Conservation (phyloP, 2,888 invertebrate genomes). For the Megamerina dolium region DNA sequence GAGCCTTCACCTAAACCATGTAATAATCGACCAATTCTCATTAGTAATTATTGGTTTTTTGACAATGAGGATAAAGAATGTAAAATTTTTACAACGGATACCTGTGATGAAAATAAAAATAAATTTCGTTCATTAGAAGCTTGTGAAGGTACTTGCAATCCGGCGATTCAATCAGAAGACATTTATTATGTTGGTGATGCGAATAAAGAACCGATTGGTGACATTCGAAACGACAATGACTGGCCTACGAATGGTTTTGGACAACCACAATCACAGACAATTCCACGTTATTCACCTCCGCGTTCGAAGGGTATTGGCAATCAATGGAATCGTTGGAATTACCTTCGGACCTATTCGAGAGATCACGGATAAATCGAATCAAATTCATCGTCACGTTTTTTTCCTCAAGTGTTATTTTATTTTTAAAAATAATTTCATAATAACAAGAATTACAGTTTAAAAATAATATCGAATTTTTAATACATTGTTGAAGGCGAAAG, state of each 20-base stretch:
- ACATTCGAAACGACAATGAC: neutral
- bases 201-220: neutral
- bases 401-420: too few species aligned
- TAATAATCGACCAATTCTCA: slow-evolving; percentile 16
- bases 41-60: slow-evolving; percentile 38
- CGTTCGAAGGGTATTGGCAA: too few species aligned
- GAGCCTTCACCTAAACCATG: slow-evolving; percentile 20
- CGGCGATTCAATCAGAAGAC: slow-evolving; percentile 19
- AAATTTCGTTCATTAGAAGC: slow-evolving; percentile 32
- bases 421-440: too few species aligned
- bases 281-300: slow-evolving; percentile 7
- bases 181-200: too few species aligned
- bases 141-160: slow-evolving; percentile 30
- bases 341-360: too few species aligned
- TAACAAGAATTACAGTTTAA: too few species aligned
- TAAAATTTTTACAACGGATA: slow-evolving; percentile 38
- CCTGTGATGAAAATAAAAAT: slow-evolving; percentile 36
- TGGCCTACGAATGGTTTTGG: neutral
- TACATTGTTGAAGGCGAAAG: too few species aligned
- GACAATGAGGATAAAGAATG: slow-evolving; percentile 35
- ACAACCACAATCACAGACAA: neutral
- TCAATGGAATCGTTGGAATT: too few species aligned
- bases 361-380: too few species aligned
- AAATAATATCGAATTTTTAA: too few species aligned
- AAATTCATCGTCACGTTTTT: too few species aligned